These are phyloP conservation scores for Platalea minor DNA, from an alignment of 2,797 vertebrate genomes.

Conservation along the genomic window DNA sequence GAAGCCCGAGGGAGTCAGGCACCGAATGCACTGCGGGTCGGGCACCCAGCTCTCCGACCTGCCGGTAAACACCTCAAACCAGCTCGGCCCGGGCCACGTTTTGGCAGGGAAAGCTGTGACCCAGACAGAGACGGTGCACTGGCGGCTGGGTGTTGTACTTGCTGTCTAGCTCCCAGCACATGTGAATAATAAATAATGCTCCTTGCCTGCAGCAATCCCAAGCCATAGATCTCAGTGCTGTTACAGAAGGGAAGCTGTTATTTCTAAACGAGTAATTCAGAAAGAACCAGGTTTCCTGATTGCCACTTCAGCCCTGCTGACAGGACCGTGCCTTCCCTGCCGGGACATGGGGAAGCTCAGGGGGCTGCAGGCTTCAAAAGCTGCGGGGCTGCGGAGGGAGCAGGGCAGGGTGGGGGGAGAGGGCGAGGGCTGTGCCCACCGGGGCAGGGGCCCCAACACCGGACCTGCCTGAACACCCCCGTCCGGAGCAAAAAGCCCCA, in stretches of 20 bases:
- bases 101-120: neutral
- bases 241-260: neutral
- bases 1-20: neutral
- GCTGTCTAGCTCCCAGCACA: neutral
- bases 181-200: neutral
- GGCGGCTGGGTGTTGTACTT: neutral
- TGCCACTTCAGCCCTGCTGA: neutral
- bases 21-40: fast-evolving
- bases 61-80: neutral
- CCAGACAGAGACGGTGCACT: fast-evolving
- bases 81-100: neutral
- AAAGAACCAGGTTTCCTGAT: neutral
- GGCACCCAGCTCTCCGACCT: neutral
- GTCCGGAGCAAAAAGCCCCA: neutral
- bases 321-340: neutral
- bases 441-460: neutral
- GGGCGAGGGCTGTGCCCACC: neutral
- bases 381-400: neutral
- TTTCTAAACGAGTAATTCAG: neutral
- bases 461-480: neutral
- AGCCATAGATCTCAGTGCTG: neutral
- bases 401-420: neutral
- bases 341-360: fast-evolving
- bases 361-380: neutral
- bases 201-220: neutral